Base-by-base conservation (phyloP, 2,888 invertebrate species). In the Zonitis immaculata region DNA sequence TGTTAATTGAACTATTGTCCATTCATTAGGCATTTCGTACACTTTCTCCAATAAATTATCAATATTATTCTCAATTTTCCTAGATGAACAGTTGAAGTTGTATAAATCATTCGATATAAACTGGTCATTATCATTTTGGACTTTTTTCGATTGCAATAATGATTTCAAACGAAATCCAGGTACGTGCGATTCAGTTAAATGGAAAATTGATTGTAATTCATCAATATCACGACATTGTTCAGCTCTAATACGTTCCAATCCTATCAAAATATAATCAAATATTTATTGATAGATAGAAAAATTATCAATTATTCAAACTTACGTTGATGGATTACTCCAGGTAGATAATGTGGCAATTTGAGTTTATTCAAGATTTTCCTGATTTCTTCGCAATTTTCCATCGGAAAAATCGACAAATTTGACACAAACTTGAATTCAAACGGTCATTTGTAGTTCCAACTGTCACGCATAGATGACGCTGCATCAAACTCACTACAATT, bases 1-100 rank as follows among this genome's bases (percentile, higher is more conserved):
- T 6, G 82, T 82, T 52, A 84, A 55, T 64, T 84, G 84, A 47
- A 84, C 67, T 47, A 84, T 62, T 1, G 82, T 82, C 84, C 84
- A 84, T 74, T 84, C 84, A 83, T 70, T 64, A 2, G 75, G 74
- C 67, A 75, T 64, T 59, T 74, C 71, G 47, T 62, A 48, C 12
- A 74, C 28, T 59, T 66, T 64, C 14, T 62, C 47, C 22, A 71
- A 54, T 61, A 75, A 63, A 8, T 54, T 42, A 46, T 61, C 39
- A n/a, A 71, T 58, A 45, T 62, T 63, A 12, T 60, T 56, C n/a
- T n/a, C n/a, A n/a, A n/a, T 11, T 62, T 54, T 18, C 60, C 50
- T 18, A 51, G 28, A 14, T 46, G 58, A 22, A 49, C 72, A 73
- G 39, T 64, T 60, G 44, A 70, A 62, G n/a, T 58, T 54, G 32